Conservation (phyloP, 2,113 vertebrate species). For the rat (Rattus norvegicus) region DNA sequence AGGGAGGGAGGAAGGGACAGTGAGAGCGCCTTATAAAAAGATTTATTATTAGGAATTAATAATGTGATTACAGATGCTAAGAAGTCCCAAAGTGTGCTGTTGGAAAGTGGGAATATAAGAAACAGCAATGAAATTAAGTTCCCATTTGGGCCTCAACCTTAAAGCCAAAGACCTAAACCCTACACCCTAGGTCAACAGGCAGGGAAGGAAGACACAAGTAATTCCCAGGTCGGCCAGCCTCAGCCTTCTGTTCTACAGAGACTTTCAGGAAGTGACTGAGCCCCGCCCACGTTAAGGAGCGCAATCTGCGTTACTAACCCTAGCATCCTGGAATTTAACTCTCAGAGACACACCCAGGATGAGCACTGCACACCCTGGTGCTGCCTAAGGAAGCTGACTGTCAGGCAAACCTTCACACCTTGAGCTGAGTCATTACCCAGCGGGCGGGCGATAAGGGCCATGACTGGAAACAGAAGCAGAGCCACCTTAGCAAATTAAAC, state of each 20-base stretch:
- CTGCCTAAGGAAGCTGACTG: not conserved
- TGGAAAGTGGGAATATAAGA: not conserved
- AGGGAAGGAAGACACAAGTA: not conserved
- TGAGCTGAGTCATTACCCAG: slow-evolving; percentile 1
- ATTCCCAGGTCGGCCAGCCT: not conserved
- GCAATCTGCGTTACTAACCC: slow-evolving; percentile 6
- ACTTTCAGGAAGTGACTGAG: not conserved
- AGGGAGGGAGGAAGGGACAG: not conserved
- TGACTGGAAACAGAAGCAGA: not conserved
- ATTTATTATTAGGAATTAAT: slow-evolving; percentile 47
- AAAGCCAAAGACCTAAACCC: not conserved
- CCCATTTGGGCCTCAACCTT: not conserved
- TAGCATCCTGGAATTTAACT: not conserved
- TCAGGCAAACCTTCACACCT: slow-evolving; percentile 29
- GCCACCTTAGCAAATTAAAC: slow-evolving; percentile 35
- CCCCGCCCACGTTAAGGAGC: not conserved
- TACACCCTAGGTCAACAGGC: not conserved
- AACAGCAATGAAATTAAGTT: not conserved
- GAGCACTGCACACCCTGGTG: not conserved
- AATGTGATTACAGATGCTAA: not conserved
- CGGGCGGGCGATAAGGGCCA: not conserved
- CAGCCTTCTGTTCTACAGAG: not conserved
- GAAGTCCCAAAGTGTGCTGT: not conserved
- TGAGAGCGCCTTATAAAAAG: not conserved
- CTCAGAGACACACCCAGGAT: slow-evolving; percentile 34